A percentile compares a stretch with the other conserved stretches of the same genome.
These are phyloP conservation scores for Phocides pigmalion DNA, from an alignment of 1,140 invertebrate species.

Conservation along the genomic window DNA sequence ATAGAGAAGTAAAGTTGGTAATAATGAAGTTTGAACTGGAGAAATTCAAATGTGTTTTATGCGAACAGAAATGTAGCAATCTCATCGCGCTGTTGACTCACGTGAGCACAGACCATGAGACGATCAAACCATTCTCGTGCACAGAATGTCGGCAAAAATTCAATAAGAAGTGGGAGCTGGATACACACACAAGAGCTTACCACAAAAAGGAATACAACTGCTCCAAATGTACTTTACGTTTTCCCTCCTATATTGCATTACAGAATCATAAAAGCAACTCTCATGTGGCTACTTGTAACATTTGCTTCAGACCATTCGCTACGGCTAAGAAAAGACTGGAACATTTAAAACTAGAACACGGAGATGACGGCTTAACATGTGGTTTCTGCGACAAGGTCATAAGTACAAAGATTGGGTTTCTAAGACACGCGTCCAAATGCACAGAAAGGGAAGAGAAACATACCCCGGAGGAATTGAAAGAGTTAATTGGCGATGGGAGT, in stretches of 20 bases:
- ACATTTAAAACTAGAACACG: slow-evolving; percentile 57
- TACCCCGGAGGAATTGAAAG: slow-evolving; percentile 4
- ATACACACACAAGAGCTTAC: slow-evolving; percentile 41
- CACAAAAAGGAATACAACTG: slow-evolving; percentile 48
- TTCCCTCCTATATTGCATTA: slow-evolving; percentile 33
- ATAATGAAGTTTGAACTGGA: slow-evolving; percentile 43
- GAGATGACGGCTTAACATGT: slow-evolving; percentile 40
- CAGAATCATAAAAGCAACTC: slow-evolving; percentile 44
- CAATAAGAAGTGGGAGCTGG: slow-evolving; percentile 53
- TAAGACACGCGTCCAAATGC: slow-evolving; percentile 50
- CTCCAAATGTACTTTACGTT: slow-evolving; percentile 41
- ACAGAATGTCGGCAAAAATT: slow-evolving; percentile 46
- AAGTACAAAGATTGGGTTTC: slow-evolving; percentile 50
- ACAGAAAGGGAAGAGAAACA: slow-evolving; percentile 30
- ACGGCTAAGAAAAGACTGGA: slow-evolving; percentile 42
- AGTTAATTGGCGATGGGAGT: slow-evolving; percentile 20
- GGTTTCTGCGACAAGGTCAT: slow-evolving; percentile 51
- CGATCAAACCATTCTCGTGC: slow-evolving; percentile 44
- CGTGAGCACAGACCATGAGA: slow-evolving; percentile 46
- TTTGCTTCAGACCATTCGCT: slow-evolving; percentile 51
- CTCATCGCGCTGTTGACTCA: slow-evolving; percentile 51
- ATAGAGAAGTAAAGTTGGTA: slow-evolving; percentile 41
- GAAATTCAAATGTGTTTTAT: slow-evolving; percentile 54
- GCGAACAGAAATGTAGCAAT: slow-evolving; percentile 43
- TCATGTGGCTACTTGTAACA: slow-evolving; percentile 48